Evolutionary conservation across 2,888 invertebrate species (phyloP), one percentile per base, ranked within the genome.

Genomic region (Pristionchus mayeri): DNA sequence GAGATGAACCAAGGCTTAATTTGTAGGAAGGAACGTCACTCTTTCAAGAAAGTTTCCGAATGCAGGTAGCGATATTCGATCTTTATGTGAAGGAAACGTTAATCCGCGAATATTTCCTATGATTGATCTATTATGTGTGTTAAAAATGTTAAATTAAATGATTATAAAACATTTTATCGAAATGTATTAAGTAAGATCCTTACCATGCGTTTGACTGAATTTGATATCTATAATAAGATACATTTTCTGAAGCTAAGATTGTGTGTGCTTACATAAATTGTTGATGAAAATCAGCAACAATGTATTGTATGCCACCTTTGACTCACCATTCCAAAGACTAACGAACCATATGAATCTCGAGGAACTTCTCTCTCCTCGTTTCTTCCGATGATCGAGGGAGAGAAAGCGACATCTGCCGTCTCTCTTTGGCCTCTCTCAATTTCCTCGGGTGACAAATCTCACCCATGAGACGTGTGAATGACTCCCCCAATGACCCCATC

Each of bases 391-490:
- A 21, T 40, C 34, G 63, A 63, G 30, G n/a, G n/a, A 63, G 34
- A 71, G 40, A 71, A 44, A 40, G 40, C n/a, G 71, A 71, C 71
- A 71, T 37, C 11, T 71, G 71, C 21, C 71, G 40, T 24, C 40
- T 40, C 71, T 3, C 16, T 13, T 54, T 9, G n/a, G 11, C 16
- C 54, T 11, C 63, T 71, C 21, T 21, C 71, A 71, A 71, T 71
- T 71, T 37, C 21, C 71, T 71, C 71, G 40, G 37, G 40, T 71
- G 71, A 71, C 40, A 71, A 71, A 71, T 71, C 71, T 71, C 37
- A 71, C 71, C 71, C 71, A 71, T 71, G 71, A 71, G 71, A 71
- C 71, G 71, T 24, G 40, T 24, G 71, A 71, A 71, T 71, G 71
- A 71, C 71, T 71, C 34, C 30, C 67, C 67, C 67, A 18, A 37